Conservation (phyloP, 2,888 invertebrate genomes). For the Pammene aurita region DNA sequence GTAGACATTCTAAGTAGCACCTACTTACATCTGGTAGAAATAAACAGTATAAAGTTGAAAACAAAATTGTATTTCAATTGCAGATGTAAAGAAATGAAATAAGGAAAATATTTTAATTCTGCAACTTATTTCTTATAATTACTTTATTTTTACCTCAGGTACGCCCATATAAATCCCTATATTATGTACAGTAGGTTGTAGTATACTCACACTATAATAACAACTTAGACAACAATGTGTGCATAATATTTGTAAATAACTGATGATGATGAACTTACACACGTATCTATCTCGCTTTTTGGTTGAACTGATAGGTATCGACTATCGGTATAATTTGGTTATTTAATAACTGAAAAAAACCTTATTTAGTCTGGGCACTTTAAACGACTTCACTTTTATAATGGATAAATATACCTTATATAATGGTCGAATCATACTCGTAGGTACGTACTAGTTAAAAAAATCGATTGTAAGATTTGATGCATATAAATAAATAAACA, state of each 20-base stretch:
- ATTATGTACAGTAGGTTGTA: constrained; percentile 19
- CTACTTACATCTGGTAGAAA: neutral
- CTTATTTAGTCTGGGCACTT: too few species aligned
- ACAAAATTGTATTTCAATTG: constrained; percentile 48
- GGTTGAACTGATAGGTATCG: neutral
- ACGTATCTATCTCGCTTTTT: neutral
- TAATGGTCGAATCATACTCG: too few species aligned
- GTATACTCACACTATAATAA: constrained; percentile 17
- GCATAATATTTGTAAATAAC: constrained; percentile 27
- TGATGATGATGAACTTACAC: neutral
- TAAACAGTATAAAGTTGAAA: constrained; percentile 19
- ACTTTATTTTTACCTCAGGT: constrained; percentile 52
- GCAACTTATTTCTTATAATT: constrained; percentile 47
- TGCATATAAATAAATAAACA: too few species aligned
- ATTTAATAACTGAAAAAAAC: too few species aligned
- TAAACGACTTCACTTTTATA: too few species aligned
- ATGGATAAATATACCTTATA: too few species aligned
- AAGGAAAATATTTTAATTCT: constrained; percentile 45
- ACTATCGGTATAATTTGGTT: neutral
- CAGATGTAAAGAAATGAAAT: constrained; percentile 54
- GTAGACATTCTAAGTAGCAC: neutral
- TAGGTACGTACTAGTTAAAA: too few species aligned
- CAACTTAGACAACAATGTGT: constrained; percentile 12
- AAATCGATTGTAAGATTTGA: too few species aligned
- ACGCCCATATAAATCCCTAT: constrained; percentile 42